phyloP scores from a whole-genome alignment of 2,888 invertebrate genomes.

The Pristionchus arcanus region DNA sequence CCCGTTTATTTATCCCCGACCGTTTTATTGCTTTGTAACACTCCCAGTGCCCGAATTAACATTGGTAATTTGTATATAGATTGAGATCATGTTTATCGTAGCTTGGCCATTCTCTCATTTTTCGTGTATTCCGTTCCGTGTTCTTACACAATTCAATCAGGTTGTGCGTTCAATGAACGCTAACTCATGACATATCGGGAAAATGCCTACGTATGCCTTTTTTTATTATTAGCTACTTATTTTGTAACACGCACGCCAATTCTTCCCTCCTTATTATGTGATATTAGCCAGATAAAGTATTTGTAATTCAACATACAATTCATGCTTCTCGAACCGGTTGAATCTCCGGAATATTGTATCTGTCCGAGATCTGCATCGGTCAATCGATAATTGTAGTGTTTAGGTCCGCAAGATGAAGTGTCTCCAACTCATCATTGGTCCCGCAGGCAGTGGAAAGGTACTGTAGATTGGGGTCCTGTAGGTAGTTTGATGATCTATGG shows the following conservation, averaged over 20 bases:
- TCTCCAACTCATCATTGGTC: constrained; percentile 95
- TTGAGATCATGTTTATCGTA: neutral
- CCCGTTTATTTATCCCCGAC: neutral
- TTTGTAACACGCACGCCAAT: neutral
- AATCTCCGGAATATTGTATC: neutral
- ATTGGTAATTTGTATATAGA: constrained; percentile 23
- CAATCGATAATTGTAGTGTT: neutral
- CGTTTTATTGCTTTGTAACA: constrained; percentile 25
- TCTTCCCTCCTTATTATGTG: constrained; percentile 10
- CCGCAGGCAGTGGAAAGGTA: constrained; percentile 98
- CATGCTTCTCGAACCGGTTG: neutral
- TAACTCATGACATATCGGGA: constrained; percentile 33
- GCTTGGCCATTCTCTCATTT: neutral
- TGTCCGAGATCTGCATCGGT: neutral
- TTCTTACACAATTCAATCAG: neutral
- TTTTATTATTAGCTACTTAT: neutral
- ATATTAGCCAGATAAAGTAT: neutral
- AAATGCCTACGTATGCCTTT: neutral
- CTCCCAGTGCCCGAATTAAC: neutral
- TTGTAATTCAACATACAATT: neutral
- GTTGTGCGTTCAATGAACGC: neutral
- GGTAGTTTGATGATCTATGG: no score
- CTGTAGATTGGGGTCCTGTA: neutral
- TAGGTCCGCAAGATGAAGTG: constrained; percentile 82
- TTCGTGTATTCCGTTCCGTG: constrained; percentile 39